Percentiles rank a stretch among this genome's conserved stretches.
Conservation (phyloP, 1,140 invertebrate genomes). For the Metopolophium dirhodum region DNA sequence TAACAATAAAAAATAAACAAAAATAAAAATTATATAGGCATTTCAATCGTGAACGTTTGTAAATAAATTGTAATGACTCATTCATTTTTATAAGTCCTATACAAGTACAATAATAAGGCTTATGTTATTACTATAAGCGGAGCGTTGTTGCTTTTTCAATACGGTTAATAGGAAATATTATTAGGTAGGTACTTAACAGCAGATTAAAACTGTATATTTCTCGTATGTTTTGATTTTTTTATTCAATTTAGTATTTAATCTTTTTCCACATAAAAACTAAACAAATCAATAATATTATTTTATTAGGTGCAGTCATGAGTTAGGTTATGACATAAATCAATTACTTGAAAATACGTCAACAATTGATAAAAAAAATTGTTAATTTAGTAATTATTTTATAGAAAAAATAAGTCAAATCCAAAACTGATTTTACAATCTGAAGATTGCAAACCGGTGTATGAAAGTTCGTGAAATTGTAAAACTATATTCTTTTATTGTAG, state of each 20-base stretch:
- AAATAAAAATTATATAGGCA: background rate
- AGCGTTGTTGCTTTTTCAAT: background rate
- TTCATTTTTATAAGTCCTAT: slow-evolving; percentile 26
- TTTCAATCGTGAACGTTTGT: slow-evolving; percentile 5
- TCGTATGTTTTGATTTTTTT: background rate
- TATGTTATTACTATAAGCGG: background rate
- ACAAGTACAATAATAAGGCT: background rate
- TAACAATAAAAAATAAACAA: slow-evolving; percentile 11
- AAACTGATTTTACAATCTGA: background rate
- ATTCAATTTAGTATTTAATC: background rate
- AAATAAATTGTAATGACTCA: background rate
- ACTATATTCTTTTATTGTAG: background rate
- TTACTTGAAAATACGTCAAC: background rate
- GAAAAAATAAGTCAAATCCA: background rate
- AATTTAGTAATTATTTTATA: background rate
- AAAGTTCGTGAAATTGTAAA: slow-evolving; percentile 39
- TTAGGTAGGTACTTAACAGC: background rate
- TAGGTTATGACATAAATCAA: background rate
- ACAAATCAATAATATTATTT: background rate
- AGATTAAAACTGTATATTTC: background rate
- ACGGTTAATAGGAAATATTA: background rate
- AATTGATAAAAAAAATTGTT: background rate
- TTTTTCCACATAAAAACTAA: background rate
- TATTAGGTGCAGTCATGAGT: background rate
- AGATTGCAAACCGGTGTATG: background rate